Evolutionary conservation across 2,797 vertebrate species (phyloP), one percentile per base, ranked within the genome.

Genomic region (Melopsittacus undulatus): DNA sequence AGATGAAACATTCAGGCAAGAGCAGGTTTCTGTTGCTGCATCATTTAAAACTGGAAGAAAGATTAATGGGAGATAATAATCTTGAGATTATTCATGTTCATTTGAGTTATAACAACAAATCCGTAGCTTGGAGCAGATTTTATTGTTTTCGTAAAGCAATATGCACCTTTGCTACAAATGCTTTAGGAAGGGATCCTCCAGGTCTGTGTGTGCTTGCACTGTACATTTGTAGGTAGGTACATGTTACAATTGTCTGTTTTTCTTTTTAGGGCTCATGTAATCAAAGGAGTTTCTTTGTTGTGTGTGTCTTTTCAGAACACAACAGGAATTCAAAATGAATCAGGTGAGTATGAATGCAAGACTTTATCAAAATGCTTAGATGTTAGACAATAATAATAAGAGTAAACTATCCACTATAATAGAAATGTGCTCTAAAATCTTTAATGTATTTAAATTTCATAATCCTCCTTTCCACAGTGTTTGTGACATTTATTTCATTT

Each of bases 321-420:
- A 96, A 90, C 97, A 95, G 97, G 97, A 98, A 96, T 97, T 97
- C 97, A 98, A 95, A 98, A 98, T 98, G 98, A 98, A 98, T 96
- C 98, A 98, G 98, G 98, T 98, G 97, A 98, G 98, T 98, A 96
- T 96, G 90, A 96, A 78, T 87, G 89, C 72, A 96, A 97, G 95
- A 95, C 96, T 97, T 97, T 92, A 86, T 97, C 87, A 96, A 92
- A 97, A 94, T 95, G 84, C 82, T 54, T 94, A 89, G 75, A 92
- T 97, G 69, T 93, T 95, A 95, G 94, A 72, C 20, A 94, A 86
- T 97, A 91, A 82, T 94, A 64, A 77, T 74, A 63, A 69, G 86
- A 94, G 70, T 95, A 80, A 83, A 94, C 90, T 3, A 74, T 88
- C 76, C 74, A 77, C 63, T 36, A 49, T 73, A 83, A 92, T 87